phyloP scores from a whole-genome alignment of 2,113 vertebrate species.

The Percopsis transmontana region DNA sequence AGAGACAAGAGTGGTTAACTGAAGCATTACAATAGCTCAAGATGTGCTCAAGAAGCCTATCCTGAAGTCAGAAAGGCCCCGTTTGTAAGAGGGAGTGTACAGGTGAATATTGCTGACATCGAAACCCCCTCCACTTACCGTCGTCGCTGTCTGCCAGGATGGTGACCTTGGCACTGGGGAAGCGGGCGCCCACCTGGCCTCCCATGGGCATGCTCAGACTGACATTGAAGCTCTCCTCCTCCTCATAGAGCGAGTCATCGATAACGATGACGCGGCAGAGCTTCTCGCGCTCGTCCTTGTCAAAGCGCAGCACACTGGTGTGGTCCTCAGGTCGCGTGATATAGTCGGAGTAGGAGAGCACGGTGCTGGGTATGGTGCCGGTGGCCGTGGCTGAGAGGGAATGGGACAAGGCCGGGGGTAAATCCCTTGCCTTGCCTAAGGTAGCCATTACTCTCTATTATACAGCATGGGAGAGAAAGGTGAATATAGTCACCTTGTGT shows the following conservation, averaged over 20 bases:
- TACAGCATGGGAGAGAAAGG: neutral
- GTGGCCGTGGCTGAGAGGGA: constrained; percentile 76
- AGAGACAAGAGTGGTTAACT: constrained; percentile 28
- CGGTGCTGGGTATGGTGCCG: constrained; percentile 79
- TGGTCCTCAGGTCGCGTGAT: constrained; percentile 85
- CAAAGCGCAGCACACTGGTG: constrained; percentile 82
- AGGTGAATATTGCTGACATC: neutral
- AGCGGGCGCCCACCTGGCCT: constrained; percentile 77
- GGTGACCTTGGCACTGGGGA: constrained; percentile 76
- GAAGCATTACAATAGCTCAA: constrained; percentile 1
- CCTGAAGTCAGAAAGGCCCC: neutral
- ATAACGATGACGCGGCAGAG: constrained; percentile 82
- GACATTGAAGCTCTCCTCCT: constrained; percentile 85
- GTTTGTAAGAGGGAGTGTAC: neutral
- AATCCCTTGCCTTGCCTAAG: no score
- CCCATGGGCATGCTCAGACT: constrained; percentile 84
- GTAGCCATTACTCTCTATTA: no score
- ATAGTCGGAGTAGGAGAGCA: constrained; percentile 84
- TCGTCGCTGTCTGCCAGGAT: constrained; percentile 84
- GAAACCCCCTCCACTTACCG: constrained; percentile 72
- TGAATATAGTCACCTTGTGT: neutral
- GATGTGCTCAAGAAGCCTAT: neutral
- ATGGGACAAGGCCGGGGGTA: no score
- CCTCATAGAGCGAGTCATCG: constrained; percentile 86
- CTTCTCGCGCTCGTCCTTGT: constrained; percentile 83